These are phyloP conservation scores for Florisuga fusca DNA, from an alignment of 2,797 vertebrate genomes.

Conservation along the genomic window DNA sequence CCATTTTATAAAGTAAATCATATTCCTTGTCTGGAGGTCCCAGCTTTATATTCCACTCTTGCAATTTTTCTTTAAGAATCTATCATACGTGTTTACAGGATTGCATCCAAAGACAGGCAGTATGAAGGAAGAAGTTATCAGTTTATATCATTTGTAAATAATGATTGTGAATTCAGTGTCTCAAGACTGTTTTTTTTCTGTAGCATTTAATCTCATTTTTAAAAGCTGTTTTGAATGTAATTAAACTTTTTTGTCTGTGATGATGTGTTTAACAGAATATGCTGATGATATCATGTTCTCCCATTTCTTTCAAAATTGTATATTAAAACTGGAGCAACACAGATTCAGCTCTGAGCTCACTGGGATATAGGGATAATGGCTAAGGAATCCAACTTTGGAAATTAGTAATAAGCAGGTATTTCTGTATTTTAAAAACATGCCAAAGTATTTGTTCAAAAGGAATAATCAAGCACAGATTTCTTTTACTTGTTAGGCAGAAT, in stretches of 20 bases:
- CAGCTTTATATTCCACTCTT: background rate
- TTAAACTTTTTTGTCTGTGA: background rate
- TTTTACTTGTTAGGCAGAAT: background rate
- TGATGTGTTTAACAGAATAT: background rate
- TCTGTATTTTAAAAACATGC: background rate
- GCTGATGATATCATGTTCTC: background rate
- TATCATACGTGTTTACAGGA: background rate
- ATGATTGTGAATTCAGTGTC: background rate
- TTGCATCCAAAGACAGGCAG: background rate
- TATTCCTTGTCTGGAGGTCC: background rate
- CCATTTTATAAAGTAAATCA: background rate
- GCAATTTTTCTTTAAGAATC: background rate
- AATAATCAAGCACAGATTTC: slow-evolving; percentile 20
- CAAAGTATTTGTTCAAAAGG: slow-evolving; percentile 10
- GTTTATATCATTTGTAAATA: background rate
- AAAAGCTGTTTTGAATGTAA: background rate
- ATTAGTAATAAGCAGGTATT: slow-evolving; percentile 4
- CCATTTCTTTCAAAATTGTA: background rate
- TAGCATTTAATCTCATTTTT: background rate
- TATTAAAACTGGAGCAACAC: background rate
- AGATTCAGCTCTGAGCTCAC: background rate
- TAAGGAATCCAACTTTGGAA: background rate
- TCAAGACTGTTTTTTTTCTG: background rate
- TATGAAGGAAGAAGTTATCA: background rate
- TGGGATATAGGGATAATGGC: background rate